Evolutionary conservation across 2,888 invertebrate species (phyloP), one percentile per base, ranked within the genome.

Genomic region (Argyresthia goedartella): DNA sequence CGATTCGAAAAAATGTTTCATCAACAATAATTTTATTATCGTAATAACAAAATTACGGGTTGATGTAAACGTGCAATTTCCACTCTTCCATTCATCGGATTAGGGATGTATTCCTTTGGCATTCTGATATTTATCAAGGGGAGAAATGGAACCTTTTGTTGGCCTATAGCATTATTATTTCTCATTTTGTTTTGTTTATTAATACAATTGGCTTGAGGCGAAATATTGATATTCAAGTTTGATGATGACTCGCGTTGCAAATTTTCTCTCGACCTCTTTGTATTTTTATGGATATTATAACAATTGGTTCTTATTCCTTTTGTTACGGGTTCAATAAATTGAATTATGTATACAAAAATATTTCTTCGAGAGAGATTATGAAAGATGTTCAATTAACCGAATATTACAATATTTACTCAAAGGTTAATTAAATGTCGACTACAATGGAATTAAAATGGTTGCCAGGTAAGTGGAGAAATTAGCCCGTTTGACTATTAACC

Each of bases 111-210:
- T 77, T 81, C 64, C 72, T 69, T 67, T 64, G 65, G 55, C 71
- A 56, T 70, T 71, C 64, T 66, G 70, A 69, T 73, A 75, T 75
- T 71, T 78, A 75, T 76, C 71, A 72, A 71, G 84, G 85, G 86
- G 85, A 85, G 84, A 85, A 85, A 84, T 85, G 81, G 78, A 81
- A 81, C 81, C 86, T 86, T 85, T 86, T 86, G 86, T 86, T 86
- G 78, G 84, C 79, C 86, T 81, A 81, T 85, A 84, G 86, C 80
- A 81, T 86, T 86, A 86, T 86, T 86, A 86, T 86, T 84, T 86
- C 81, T 81, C 85, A 85, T 86, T 86, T 86, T 86, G 85, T 86
- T 86, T 86, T 86, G 86, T 86, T 86, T 86, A 86, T 86, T 86
- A 86, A 86, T 86, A 86, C 85, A 85, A 86, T 86, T 86, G 85